Conservation (phyloP, 2,797 vertebrate species). For the Streptopelia turtur region DNA sequence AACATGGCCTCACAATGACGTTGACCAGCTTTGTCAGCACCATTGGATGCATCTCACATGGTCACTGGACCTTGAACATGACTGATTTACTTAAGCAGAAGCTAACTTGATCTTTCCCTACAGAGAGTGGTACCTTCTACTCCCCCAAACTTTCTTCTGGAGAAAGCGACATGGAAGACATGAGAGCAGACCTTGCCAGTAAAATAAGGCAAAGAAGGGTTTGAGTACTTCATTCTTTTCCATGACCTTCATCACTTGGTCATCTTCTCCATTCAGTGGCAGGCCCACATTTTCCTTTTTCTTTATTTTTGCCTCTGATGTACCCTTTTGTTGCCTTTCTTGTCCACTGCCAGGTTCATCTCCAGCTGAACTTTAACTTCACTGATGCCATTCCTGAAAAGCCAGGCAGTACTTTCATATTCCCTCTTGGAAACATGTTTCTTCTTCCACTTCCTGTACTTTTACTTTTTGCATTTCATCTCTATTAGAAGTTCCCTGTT, state of each 20-base stretch:
- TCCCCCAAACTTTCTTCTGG: not conserved
- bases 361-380: not conserved
- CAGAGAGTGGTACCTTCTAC: not conserved
- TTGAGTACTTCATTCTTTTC: not conserved
- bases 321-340: not conserved
- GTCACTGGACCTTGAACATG: not conserved
- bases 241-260: not conserved
- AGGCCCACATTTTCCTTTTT: not conserved
- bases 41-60: accelerated
- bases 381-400: not conserved
- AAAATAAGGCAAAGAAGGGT: not conserved
- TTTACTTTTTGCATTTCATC: not conserved
- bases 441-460: not conserved
- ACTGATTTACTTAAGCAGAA: not conserved
- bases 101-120: not conserved
- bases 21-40: not conserved
- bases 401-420: not conserved
- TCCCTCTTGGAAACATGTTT: not conserved
- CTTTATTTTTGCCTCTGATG: not conserved
- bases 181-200: not conserved
- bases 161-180: not conserved
- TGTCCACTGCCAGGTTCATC: not conserved
- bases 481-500: not conserved
- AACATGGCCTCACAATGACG: not conserved
- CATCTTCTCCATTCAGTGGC: not conserved